Conservation (phyloP, 2,888 invertebrate genomes). For the Cactoblastis cactorum region DNA sequence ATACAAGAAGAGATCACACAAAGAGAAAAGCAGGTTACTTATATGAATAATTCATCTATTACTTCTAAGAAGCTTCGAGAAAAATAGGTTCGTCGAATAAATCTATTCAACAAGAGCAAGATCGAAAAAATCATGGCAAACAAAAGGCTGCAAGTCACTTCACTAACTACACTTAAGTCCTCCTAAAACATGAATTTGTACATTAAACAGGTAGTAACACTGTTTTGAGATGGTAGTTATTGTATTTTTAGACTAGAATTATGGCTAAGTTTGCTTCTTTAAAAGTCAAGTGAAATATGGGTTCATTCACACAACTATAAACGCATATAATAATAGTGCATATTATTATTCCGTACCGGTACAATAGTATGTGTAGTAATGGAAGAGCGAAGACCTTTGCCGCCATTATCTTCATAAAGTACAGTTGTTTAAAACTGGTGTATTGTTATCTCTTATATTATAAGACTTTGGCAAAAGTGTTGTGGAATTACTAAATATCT, state of each 20-base stretch:
- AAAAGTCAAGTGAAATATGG: background rate
- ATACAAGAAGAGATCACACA: background rate
- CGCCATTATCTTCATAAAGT: background rate
- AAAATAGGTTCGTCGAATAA: background rate
- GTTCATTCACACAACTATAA: conserved; percentile 15
- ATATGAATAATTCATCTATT: background rate
- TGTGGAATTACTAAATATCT: too few relatives aligned
- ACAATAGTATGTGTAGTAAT: conserved; percentile 26
- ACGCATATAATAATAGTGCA: conserved; percentile 6
- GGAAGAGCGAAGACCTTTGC: conserved; percentile 17
- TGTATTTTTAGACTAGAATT: background rate
- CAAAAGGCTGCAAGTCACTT: too few relatives aligned
- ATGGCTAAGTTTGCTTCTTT: background rate
- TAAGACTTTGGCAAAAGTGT: too few relatives aligned
- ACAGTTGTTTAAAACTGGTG: background rate
- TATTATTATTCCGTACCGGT: conserved; percentile 24
- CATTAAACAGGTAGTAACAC: too few relatives aligned
- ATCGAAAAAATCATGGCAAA: background rate
- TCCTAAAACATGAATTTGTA: too few relatives aligned
- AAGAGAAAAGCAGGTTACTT: background rate
- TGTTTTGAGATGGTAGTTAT: too few relatives aligned
- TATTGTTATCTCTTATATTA: too few relatives aligned
- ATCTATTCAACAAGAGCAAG: background rate
- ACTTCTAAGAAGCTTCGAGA: background rate
- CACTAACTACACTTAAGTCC: too few relatives aligned